These are phyloP conservation scores for Ormyrus labotus DNA, from an alignment of 2,888 invertebrate species.

Conservation along the genomic window DNA sequence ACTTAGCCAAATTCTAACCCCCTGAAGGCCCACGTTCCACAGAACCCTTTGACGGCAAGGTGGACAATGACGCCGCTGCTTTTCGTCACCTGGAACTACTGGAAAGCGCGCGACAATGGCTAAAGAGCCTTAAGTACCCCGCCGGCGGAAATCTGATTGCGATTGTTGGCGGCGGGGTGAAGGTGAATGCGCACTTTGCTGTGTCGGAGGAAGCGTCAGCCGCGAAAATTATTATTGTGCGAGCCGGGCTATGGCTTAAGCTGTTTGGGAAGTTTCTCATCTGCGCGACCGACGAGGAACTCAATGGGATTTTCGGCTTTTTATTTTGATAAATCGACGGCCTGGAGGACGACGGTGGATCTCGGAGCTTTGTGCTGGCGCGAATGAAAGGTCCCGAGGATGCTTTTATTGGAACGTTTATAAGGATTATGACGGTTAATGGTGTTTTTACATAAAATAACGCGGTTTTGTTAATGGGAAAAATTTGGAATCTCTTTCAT, in stretches of 20 bases:
- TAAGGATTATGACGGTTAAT: too few relatives aligned
- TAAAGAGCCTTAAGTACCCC: too few relatives aligned
- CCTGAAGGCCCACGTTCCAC: background rate
- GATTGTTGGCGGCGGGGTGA: background rate
- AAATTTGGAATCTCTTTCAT: background rate
- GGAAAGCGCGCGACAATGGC: too few relatives aligned
- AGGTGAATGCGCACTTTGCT: slow-evolving; percentile 33
- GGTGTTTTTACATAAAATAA: background rate
- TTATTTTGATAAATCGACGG: slow-evolving; percentile 27
- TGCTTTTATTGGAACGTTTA: too few relatives aligned
- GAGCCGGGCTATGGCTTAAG: slow-evolving; percentile 15
- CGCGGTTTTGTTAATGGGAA: background rate
- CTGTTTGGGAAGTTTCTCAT: slow-evolving; percentile 12
- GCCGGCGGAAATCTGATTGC: slow-evolving; percentile 33
- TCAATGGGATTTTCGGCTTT: background rate
- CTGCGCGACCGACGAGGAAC: background rate
- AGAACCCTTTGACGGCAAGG: slow-evolving; percentile 37
- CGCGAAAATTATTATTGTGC: too few relatives aligned
- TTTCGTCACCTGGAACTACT: too few relatives aligned
- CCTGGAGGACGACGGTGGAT: too few relatives aligned
- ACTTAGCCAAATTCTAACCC: slow-evolving; percentile 3
- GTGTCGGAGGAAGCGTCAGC: too few relatives aligned
- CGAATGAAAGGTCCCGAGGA: too few relatives aligned
- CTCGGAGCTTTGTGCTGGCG: too few relatives aligned
- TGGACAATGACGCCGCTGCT: background rate